Evolutionary conservation across 2,888 invertebrate species (phyloP).

Genomic region (Xiphydria camelus): DNA sequence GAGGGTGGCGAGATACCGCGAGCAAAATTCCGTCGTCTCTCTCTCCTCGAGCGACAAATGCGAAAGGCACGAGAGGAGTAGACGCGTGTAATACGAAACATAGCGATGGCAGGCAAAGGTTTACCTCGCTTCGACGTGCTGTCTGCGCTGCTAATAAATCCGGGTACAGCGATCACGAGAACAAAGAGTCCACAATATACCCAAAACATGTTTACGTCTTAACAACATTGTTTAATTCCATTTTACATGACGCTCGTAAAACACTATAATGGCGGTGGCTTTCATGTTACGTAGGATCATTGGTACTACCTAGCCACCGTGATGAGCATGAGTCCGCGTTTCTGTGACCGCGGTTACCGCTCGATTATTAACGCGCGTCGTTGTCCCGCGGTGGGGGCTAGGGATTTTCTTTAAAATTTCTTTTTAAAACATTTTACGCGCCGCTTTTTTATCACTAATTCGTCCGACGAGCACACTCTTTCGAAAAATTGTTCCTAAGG

Average conservation of each 20-base stretch:
- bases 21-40: no score
- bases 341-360: background rate
- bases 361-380: background rate
- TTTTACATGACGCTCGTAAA: conserved; percentile 53
- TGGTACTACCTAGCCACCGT: conserved; percentile 37
- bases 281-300: conserved; percentile 39
- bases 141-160: conserved; percentile 55
- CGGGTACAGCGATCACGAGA: conserved; percentile 56
- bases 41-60: no score
- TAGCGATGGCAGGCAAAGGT: conserved; percentile 12
- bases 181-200: conserved; percentile 57
- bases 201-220: conserved; percentile 58
- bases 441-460: no score
- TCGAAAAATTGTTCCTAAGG: background rate
- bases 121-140: conserved; percentile 55
- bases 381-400: conserved; percentile 1
- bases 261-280: conserved; percentile 38
- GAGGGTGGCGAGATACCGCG: no score
- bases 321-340: conserved; percentile 19
- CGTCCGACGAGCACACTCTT: conserved; percentile 1
- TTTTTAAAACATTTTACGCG: no score
- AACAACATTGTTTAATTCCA: conserved; percentile 58
- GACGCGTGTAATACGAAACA: conserved; percentile 5
- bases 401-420: no score
- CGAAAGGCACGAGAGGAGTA: no score